Percentiles rank a stretch among this genome's conserved stretches.
Conservation (phyloP, 2,888 invertebrate genomes). For the Acholoe squamosa region DNA sequence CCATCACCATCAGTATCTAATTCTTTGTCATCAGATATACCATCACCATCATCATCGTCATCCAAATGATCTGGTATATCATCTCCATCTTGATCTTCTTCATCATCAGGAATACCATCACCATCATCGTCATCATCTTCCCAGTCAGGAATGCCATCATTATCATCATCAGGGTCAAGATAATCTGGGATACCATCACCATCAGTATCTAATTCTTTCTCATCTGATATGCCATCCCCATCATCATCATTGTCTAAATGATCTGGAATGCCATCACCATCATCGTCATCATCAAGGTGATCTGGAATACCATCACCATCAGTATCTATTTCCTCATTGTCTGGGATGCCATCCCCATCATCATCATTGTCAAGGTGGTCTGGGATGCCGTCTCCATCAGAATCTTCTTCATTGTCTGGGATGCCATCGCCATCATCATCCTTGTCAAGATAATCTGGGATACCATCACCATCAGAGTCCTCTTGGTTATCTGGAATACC, state of each 20-base stretch:
- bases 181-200: constrained; percentile 74
- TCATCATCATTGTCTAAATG: constrained; percentile 68
- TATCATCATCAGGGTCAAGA: constrained; percentile 74
- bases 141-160: constrained; percentile 73
- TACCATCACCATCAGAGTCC: constrained; percentile 72
- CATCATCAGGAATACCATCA: constrained; percentile 41
- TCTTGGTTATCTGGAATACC: constrained; percentile 70
- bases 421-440: constrained; percentile 70
- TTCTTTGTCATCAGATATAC: constrained; percentile 73
- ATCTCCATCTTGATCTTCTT: constrained; percentile 61
- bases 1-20: constrained; percentile 69
- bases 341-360: constrained; percentile 74
- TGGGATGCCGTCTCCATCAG: constrained; percentile 75
- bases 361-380: constrained; percentile 72
- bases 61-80: constrained; percentile 71
- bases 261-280: constrained; percentile 76
- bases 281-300: constrained; percentile 69
- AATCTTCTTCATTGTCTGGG: constrained; percentile 69
- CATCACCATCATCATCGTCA: constrained; percentile 70
- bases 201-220: constrained; percentile 69
- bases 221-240: constrained; percentile 75
- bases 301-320: constrained; percentile 73
- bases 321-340: constrained; percentile 73
- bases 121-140: constrained; percentile 67
- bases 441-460: constrained; percentile 71